These are phyloP conservation scores for Galleria mellonella DNA, from an alignment of 1,140 invertebrate genomes.

Conservation along the genomic window DNA sequence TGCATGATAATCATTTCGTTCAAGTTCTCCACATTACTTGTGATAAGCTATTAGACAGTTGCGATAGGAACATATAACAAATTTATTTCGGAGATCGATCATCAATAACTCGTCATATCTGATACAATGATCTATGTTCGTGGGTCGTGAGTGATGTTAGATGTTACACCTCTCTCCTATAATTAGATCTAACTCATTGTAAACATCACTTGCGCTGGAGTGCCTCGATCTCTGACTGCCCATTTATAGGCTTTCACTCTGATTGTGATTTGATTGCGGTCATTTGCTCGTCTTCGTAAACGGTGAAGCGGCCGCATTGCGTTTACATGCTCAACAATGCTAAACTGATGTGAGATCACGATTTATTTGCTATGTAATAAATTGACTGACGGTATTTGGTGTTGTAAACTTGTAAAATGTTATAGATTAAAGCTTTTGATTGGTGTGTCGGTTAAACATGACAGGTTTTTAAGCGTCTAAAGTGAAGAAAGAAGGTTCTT, in stretches of 20 bases:
- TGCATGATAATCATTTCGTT: too few relatives aligned
- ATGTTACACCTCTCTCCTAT: slow-evolving; percentile 20
- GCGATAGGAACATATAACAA: background rate
- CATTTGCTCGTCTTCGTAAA: slow-evolving; percentile 51
- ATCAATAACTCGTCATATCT: slow-evolving; percentile 4
- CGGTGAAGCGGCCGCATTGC: slow-evolving; percentile 14
- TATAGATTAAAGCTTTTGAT: too few relatives aligned
- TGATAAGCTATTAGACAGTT: too few relatives aligned
- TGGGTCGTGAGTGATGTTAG: slow-evolving; percentile 26
- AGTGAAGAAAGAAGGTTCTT: too few relatives aligned
- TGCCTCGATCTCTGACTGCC: slow-evolving; percentile 17
- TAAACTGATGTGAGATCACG: slow-evolving; percentile 24
- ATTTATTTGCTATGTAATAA: slow-evolving; percentile 29
- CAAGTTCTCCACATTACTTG: too few relatives aligned
- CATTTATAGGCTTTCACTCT: slow-evolving; percentile 51
- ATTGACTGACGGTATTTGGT: slow-evolving; percentile 23
- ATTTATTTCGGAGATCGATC: too few relatives aligned
- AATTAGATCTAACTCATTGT: slow-evolving; percentile 41
- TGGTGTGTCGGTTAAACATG: too few relatives aligned
- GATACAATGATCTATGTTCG: slow-evolving; percentile 15
- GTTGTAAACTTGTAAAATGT: background rate
- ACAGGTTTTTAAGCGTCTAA: too few relatives aligned
- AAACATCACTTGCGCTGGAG: slow-evolving; percentile 16
- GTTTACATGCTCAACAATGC: slow-evolving; percentile 29
- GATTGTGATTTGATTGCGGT: slow-evolving; percentile 60